phyloP scores from a whole-genome alignment of 2,888 invertebrate genomes.

The Shargacucullia verbasci region DNA sequence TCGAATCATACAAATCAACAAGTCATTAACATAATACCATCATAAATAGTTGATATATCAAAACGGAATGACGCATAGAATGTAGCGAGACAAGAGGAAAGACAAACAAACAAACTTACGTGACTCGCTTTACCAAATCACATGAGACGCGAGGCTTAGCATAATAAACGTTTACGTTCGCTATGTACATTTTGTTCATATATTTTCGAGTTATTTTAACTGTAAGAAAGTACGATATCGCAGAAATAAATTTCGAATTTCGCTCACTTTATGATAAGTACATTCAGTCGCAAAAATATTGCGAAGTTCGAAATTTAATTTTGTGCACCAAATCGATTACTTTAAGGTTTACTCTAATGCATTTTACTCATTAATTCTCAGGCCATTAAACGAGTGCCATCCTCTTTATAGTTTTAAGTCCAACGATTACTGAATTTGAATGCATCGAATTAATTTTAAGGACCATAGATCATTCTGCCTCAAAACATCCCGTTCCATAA shows the following conservation, averaged over 20 bases:
- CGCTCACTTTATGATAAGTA: constrained; percentile 37
- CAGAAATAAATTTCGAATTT: constrained; percentile 57
- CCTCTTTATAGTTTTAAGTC: constrained; percentile 85
- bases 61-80: constrained; percentile 71
- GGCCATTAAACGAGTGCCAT: constrained; percentile 89
- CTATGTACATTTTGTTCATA: constrained; percentile 74
- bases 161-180: constrained; percentile 71
- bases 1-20: constrained; percentile 69
- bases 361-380: constrained; percentile 89
- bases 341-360: constrained; percentile 85
- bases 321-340: constrained; percentile 60
- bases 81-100: constrained; percentile 73
- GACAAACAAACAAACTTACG: constrained; percentile 81
- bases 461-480: constrained; percentile 56
- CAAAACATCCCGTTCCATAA: constrained; percentile 59
- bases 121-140: constrained; percentile 88
- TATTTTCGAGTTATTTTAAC: constrained; percentile 68
- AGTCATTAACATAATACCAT: constrained; percentile 75
- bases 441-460: constrained; percentile 76
- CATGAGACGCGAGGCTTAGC: constrained; percentile 83
- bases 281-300: constrained; percentile 26
- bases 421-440: constrained; percentile 75
- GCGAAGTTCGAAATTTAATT: constrained; percentile 44
- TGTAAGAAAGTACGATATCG: constrained; percentile 40
- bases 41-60: constrained; percentile 78